Evolutionary conservation across 2,888 invertebrate genomes (phyloP), one percentile per base, ranked within the genome.

Genomic region (Hydraecia micacea): DNA sequence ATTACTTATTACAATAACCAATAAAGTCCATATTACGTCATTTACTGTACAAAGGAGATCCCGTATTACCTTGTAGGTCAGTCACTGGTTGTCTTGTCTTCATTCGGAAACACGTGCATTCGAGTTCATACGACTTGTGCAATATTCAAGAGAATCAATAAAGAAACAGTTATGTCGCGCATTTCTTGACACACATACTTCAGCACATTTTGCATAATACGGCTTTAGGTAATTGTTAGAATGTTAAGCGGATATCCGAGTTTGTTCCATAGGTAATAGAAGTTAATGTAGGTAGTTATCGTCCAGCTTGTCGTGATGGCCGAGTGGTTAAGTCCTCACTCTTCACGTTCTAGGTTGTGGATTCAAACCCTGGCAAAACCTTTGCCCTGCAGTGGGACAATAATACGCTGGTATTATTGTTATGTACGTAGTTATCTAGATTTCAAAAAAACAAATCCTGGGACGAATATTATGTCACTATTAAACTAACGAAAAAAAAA

Each of bases 131-230:
- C 46, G 0, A 55, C 71, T 84, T 86, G 75, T 74, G 84, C 65
- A 84, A 84, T 79, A 86, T 86, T 86, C 73, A 77, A 72, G 79
- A 83, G 66, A 86, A 79, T 73, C 73, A 62, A 65, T 83, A 75
- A 79, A 83, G 42, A 71, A 75, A 83, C 86, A 65, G 84, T 86
- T 86, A 84, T 83, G 70, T 68, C 62, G 60, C 63, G 67, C 55
- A 83, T 86, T 83, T 79, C 70, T 83, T 86, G 84, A 79, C 84
- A 86, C 71, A 68, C 68, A 86, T 79, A 79, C 73, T 73, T 75
- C 18, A 63, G 52, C 18, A 63, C 3, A 70, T 79, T 86, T 73
- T 58, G 63, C 70, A 66, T 74, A 73, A 36, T 36, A 58, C 25
- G 8, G 46, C 39, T 82, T 66, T 32, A 42, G 28, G 74, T 52